Evolutionary conservation across 2,113 vertebrate species (phyloP).

Genomic region (Petrocephalus microphthalmus): DNA sequence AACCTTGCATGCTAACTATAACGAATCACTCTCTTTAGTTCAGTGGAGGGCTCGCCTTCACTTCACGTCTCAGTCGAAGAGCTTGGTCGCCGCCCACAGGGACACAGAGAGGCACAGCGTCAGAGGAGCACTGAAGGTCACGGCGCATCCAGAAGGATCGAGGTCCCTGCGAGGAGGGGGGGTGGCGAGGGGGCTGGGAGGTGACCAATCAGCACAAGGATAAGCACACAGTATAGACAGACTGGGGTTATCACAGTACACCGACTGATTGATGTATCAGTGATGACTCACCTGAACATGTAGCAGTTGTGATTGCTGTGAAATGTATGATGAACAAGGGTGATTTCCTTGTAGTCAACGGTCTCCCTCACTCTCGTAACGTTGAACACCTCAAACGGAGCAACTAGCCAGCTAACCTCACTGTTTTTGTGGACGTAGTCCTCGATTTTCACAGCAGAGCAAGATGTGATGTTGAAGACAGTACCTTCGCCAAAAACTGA

Average conservation of each 20-base stretch:
- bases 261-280: background rate
- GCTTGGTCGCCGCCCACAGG: background rate
- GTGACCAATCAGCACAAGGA: background rate
- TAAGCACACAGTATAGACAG: background rate
- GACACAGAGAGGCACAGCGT: background rate
- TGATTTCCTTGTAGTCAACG: accelerated
- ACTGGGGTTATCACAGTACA: background rate
- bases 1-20: background rate
- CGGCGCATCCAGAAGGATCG: background rate
- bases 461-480: constrained; percentile 48
- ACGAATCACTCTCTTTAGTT: background rate
- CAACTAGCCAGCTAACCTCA: constrained; percentile 32
- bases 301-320: constrained; percentile 36
- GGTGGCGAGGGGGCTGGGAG: background rate
- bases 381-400: constrained; percentile 53
- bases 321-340: constrained; percentile 25
- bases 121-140: background rate
- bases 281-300: constrained; percentile 44
- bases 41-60: too few species aligned
- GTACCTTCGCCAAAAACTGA: accelerated
- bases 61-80: background rate
- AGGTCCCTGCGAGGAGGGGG: background rate
- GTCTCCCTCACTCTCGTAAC: constrained; percentile 18
- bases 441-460: constrained; percentile 39
- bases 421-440: background rate